A percentile compares a stretch with the other conserved stretches of the same genome.
Evolutionary conservation across 2,113 vertebrate genomes (phyloP).

Genomic region (Pedionomus torquatus): DNA sequence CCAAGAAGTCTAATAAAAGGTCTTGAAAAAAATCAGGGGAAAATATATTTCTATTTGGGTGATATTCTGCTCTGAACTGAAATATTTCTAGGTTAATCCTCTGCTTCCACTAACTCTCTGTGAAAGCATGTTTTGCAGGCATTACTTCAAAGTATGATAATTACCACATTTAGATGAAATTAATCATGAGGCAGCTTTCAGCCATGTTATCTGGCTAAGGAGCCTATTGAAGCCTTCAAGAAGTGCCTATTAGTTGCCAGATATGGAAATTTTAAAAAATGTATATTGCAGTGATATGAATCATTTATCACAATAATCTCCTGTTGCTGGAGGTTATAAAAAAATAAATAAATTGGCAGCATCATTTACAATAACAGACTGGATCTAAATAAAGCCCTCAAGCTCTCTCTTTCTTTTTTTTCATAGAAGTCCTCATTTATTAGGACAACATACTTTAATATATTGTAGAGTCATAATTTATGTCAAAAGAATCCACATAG

Average conservation of each 20-base stretch:
- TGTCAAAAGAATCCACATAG: not conserved
- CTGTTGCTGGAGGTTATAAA: slow-evolving; percentile 67
- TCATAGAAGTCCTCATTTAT: not conserved
- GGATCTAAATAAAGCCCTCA: slow-evolving; percentile 41
- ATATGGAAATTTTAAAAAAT: slow-evolving; percentile 71
- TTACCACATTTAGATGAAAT: slow-evolving; percentile 75
- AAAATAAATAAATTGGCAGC: slow-evolving; percentile 60
- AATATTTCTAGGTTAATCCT: slow-evolving; percentile 68
- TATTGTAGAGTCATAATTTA: not conserved
- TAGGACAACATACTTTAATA: not conserved
- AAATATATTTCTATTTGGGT: slow-evolving; percentile 41
- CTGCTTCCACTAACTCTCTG: slow-evolving; percentile 44
- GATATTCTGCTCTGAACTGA: slow-evolving; percentile 32
- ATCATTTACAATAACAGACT: slow-evolving; percentile 60
- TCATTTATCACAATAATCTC: slow-evolving; percentile 78
- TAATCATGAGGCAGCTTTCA: slow-evolving; percentile 74
- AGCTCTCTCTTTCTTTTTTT: not conserved
- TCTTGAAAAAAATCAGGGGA: slow-evolving; percentile 9
- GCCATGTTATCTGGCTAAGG: slow-evolving; percentile 60
- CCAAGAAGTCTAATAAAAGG: not conserved
- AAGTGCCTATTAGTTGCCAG: slow-evolving; percentile 60
- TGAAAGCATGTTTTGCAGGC: slow-evolving; percentile 66
- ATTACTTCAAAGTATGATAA: slow-evolving; percentile 73
- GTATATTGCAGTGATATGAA: slow-evolving; percentile 63
- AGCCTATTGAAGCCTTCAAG: slow-evolving; percentile 61